These are phyloP conservation scores for Nettapus auritus DNA, from an alignment of 2,113 vertebrate genomes.

Conservation along the genomic window DNA sequence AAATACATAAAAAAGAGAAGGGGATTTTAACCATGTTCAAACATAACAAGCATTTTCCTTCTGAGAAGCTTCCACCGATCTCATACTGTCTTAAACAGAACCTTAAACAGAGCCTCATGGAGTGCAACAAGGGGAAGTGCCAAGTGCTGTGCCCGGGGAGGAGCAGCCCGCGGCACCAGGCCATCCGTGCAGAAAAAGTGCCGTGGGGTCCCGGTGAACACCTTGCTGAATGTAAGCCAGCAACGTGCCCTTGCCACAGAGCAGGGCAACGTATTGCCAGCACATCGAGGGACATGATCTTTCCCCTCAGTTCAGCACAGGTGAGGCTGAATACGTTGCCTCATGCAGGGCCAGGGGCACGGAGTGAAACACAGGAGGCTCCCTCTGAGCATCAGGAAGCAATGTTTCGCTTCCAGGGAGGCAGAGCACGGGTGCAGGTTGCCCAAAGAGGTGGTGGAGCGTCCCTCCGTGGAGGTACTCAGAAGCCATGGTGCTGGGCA, in stretches of 20 bases:
- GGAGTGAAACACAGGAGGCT: background rate
- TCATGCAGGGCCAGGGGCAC: background rate
- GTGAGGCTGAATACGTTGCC: background rate
- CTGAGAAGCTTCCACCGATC: background rate
- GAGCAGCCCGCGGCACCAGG: background rate
- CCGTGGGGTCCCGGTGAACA: background rate
- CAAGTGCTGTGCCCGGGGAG: background rate
- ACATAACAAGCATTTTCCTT: background rate
- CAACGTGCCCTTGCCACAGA: background rate
- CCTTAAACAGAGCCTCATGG: background rate
- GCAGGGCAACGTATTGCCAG: background rate
- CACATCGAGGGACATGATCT: background rate
- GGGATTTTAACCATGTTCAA: background rate
- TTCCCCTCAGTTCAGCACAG: background rate
- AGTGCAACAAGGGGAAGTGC: background rate
- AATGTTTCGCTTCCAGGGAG: background rate
- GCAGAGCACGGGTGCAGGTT: background rate
- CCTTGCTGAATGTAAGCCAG: background rate
- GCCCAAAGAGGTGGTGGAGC: fast-evolving
- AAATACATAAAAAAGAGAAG: background rate
- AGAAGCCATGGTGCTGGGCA: background rate
- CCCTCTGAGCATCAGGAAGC: background rate
- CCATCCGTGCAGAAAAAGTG: background rate
- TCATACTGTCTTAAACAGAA: background rate
- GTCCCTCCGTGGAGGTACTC: background rate